phyloP scores from a whole-genome alignment of 2,113 vertebrate genomes.

The Cavia porcellus region DNA sequence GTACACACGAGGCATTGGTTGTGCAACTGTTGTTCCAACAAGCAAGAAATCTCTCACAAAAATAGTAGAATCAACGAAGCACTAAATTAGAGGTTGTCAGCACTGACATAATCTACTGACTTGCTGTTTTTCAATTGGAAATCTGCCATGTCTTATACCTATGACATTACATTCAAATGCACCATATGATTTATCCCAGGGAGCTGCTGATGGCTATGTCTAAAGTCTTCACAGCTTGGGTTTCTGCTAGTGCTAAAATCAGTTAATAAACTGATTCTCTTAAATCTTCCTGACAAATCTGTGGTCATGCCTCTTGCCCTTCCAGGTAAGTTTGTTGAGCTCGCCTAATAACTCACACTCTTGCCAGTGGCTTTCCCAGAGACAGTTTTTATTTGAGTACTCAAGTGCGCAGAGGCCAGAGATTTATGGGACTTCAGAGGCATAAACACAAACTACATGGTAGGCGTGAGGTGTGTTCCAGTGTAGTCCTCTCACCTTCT shows the following conservation, averaged over 20 bases:
- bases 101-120: conserved; percentile 39
- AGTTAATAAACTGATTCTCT: conserved; percentile 53
- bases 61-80: conserved; percentile 36
- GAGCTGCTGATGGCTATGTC: conserved; percentile 35
- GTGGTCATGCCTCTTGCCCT: conserved; percentile 2
- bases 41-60: conserved; percentile 11
- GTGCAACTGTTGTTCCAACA: not conserved
- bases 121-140: conserved; percentile 40
- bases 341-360: conserved; percentile 38
- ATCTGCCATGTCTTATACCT: not conserved
- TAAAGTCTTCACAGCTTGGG: not conserved
- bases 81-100: conserved; percentile 39
- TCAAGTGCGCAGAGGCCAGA: conserved; percentile 47
- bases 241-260: conserved; percentile 56
- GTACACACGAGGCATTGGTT: not conserved
- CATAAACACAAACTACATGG: conserved; percentile 64
- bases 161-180: not conserved
- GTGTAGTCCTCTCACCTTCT: conserved; percentile 67
- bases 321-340: conserved; percentile 63
- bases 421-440: conserved; percentile 74
- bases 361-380: conserved; percentile 26
- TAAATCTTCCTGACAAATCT: conserved; percentile 61
- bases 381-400: conserved; percentile 59
- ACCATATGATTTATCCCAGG: not conserved
- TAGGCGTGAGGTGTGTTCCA: conserved; percentile 77